Evolutionary conservation across 2,888 invertebrate species (phyloP), one percentile per base, ranked within the genome.

Genomic region (Serripes groenlandicus): DNA sequence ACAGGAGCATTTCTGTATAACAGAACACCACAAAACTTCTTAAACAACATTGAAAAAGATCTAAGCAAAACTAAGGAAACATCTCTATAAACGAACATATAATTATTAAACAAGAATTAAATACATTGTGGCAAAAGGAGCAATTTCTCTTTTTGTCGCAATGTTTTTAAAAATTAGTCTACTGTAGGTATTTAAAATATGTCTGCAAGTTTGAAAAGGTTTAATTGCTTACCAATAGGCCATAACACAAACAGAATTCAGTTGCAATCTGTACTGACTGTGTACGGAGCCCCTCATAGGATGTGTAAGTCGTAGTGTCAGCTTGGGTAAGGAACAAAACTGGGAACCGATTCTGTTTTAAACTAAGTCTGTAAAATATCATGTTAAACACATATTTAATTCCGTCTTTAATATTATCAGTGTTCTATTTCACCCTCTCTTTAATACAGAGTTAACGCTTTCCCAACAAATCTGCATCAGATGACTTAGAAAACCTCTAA

Each of bases 261-360:
- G 97, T 97, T 0, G 98, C 98, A 90, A 97, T 96, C 66, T 97
- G 96, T 88, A 98, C 97, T 0, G 96, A 96, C 92, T 96, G 96
- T 90, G 98, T 98, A 54, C 98, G 95, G 0, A 97, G 97, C 95
- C 99, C 98, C 85, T 96, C 96, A 94, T 97, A 99, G 52, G 96
- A 96, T 72, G 97, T 96, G 94, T 98, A 99, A 88, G 96, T 95
- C 11, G 93, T 95, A 0, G 96, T 96, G 9, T 96, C 95, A 0
- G 97, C 97, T 91, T 98, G 97, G 7, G 98, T 98, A 82, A 99
- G 95, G 94, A 99, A 99, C 96, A 99, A 97, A 15, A 99, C 97
- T 0, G 99, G 99, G 95, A 98, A 99, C 91, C 97, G 97, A 95
- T 98, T 99, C 95, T 99, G 99, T 93, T 99, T 99, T 89, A 97